Base-by-base conservation (phyloP, 2,888 invertebrate species). In the Tetrapedia diversipes region DNA sequence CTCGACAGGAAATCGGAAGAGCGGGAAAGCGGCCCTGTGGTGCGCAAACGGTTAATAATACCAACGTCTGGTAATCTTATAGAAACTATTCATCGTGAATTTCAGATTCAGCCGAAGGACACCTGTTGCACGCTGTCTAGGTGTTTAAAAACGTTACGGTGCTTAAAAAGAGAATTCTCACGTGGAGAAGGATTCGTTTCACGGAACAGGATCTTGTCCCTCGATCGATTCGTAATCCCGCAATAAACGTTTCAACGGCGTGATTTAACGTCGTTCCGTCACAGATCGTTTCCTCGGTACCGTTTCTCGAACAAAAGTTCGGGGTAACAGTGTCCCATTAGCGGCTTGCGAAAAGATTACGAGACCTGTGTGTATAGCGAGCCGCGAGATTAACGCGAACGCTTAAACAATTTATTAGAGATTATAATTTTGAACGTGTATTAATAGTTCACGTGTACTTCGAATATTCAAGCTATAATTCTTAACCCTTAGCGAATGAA, bases 331-430 rank as follows among this genome's bases (percentile, higher is more conserved):
- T 16, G 53, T 19, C 39, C 54, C 41, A 60, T 73, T 73, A 73
- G 45, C 32, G 53, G 47, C 54, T n/a, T 19, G 43, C 34, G 54
- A 53, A 73, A 68, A 68, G 72, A 73, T 73, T 73, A 73, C 68
- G 72, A 73, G 59, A 4, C 49, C n/a, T n/a, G n/a, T n/a, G n/a
- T 56, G 19, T 27, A 43, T 49, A 41, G 41, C 39, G 24, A 32
- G 24, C 14, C 11, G 59, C 14, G 41, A 60, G 60, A 72, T 72
- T 41, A 34, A 67, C 59, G 71, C 65, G 34, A 27, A 43, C 34
- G n/a, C 47, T 37, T 56, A n/a, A n/a, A n/a, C n/a, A n/a, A n/a
- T n/a, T n/a, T n/a, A n/a, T n/a, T n/a, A n/a, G n/a, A n/a, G n/a
- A n/a, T n/a, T n/a, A n/a, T n/a, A n/a, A n/a, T n/a, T n/a, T n/a